These are phyloP conservation scores for Coracias cyanogaster DNA, from an alignment of 2,797 vertebrate genomes.

Conservation along the genomic window DNA sequence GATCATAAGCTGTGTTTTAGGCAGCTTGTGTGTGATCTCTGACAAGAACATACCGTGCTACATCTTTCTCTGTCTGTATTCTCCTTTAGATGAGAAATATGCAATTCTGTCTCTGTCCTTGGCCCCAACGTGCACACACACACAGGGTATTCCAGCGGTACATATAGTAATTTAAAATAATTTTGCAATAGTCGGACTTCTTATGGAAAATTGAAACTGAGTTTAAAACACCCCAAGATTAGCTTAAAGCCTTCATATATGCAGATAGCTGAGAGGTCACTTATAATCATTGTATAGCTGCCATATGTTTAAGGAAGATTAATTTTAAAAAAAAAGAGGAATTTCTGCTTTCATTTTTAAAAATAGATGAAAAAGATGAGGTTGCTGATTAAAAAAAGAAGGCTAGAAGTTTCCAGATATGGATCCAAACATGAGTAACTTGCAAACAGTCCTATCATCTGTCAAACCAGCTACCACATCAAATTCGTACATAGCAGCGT, in stretches of 20 bases:
- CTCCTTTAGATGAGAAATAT: not conserved
- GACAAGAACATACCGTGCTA: slow-evolving; percentile 34
- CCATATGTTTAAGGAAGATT: not conserved
- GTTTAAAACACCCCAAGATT: not conserved
- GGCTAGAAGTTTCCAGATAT: not conserved
- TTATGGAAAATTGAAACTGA: not conserved
- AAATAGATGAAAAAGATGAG: not conserved
- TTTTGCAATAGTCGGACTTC: not conserved
- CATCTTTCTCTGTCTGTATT: slow-evolving; percentile 1
- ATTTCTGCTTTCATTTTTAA: not conserved
- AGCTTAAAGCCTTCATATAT: not conserved
- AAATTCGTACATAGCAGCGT: slow-evolving; percentile 8
- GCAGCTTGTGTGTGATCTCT: slow-evolving; percentile 47
- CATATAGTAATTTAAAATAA: not conserved
- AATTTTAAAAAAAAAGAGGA: not conserved
- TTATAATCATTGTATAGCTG: not conserved
- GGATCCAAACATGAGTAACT: slow-evolving; percentile 26
- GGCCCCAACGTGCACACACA: accelerated
- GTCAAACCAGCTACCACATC: not conserved
- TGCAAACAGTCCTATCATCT: slow-evolving; percentile 6
- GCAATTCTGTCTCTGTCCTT: not conserved
- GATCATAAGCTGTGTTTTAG: slow-evolving; percentile 46
- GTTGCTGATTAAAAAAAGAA: not conserved
- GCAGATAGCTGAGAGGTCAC: not conserved
- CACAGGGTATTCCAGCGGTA: not conserved